phyloP scores from a whole-genome alignment of 2,888 invertebrate species.

The Tinea trinotella region DNA sequence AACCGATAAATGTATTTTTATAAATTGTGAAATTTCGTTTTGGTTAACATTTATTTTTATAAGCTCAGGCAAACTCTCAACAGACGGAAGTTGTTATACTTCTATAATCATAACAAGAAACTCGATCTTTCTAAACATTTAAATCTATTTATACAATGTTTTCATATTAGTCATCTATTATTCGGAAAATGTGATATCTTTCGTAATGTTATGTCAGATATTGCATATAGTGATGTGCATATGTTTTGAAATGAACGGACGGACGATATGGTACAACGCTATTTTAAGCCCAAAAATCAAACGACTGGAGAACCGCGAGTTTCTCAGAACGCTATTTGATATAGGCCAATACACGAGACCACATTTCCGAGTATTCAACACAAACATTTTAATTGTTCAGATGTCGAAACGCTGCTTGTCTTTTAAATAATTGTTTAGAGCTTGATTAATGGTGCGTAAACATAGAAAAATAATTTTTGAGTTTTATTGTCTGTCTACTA shows the following conservation, averaged over 20 bases:
- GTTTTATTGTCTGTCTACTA: too few species aligned
- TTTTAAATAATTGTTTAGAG: neutral
- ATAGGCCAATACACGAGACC: conserved; percentile 8
- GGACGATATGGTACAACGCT: neutral
- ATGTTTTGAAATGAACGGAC: neutral
- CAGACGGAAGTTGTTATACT: too few species aligned
- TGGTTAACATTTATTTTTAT: too few species aligned
- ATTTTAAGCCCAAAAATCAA: neutral
- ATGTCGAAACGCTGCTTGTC: neutral
- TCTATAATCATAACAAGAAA: too few species aligned
- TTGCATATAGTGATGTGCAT: conserved; percentile 5
- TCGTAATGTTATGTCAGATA: neutral
- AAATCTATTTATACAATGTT: too few species aligned
- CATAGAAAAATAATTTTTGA: too few species aligned
- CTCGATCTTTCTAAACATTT: too few species aligned
- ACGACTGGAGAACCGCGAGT: conserved; percentile 5
- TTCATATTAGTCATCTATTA: too few species aligned
- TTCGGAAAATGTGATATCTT: neutral
- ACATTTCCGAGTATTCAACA: conserved; percentile 2
- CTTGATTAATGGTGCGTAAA: neutral
- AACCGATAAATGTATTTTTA: too few species aligned
- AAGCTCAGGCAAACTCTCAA: too few species aligned
- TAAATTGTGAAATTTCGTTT: too few species aligned
- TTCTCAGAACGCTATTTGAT: conserved; percentile 13
- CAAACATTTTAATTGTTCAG: neutral